Conservation (phyloP, 1,140 invertebrate species). For the Aporrectodea caliginosa region DNA sequence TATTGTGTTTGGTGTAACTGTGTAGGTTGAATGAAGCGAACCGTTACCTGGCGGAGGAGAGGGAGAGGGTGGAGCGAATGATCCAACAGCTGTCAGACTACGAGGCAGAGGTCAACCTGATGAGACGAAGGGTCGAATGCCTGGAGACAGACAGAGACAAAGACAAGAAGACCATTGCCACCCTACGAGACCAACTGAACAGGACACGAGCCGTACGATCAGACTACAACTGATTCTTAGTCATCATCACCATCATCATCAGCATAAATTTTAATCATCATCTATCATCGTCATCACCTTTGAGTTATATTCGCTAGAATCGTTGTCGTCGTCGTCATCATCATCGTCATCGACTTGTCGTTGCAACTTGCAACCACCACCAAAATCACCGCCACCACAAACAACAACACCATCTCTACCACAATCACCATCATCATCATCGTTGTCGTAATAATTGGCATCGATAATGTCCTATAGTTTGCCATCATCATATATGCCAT, state of each 20-base stretch:
- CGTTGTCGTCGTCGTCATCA: not conserved
- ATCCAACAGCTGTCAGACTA: conserved; percentile 59
- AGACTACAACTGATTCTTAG: not conserved
- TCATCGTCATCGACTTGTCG: not conserved
- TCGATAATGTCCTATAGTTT: too few species aligned
- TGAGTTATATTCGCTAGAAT: not conserved
- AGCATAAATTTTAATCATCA: not conserved
- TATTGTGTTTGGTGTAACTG: too few species aligned
- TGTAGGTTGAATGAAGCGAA: conserved; percentile 57
- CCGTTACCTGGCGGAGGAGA: conserved; percentile 52
- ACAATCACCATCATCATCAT: too few species aligned
- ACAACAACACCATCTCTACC: too few species aligned
- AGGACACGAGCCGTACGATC: conserved; percentile 3
- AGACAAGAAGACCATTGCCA: conserved; percentile 21
- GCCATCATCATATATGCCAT: too few species aligned
- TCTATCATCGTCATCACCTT: not conserved
- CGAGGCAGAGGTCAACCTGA: conserved; percentile 58
- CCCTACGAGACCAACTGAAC: not conserved
- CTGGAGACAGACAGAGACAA: conserved; percentile 54
- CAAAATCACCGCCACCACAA: too few species aligned
- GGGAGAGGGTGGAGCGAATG: conserved; percentile 56
- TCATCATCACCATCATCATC: not conserved
- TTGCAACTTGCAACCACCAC: too few species aligned
- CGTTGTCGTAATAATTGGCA: too few species aligned
- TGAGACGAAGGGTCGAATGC: conserved; percentile 56